These are phyloP conservation scores for Tenebrosternarchus preto DNA, from an alignment of 2,113 vertebrate species.

Conservation along the genomic window DNA sequence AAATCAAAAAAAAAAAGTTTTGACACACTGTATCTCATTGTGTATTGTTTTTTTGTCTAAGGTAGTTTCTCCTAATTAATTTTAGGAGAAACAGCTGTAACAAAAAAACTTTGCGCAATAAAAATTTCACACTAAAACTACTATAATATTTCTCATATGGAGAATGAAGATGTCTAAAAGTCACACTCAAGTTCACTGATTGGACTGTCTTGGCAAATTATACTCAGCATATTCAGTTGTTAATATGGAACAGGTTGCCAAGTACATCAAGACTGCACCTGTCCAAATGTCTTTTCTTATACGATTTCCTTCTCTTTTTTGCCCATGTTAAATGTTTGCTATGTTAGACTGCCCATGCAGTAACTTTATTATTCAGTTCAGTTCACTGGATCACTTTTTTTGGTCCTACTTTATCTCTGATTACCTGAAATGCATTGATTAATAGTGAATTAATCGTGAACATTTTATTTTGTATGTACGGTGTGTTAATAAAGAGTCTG, in stretches of 20 bases:
- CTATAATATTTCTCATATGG: constrained; percentile 46
- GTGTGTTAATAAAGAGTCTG: constrained; percentile 30
- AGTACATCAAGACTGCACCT: constrained; percentile 41
- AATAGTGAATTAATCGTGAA: constrained; percentile 29
- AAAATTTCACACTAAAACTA: constrained; percentile 19
- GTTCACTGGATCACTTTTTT: constrained; percentile 6
- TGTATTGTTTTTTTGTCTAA: no score
- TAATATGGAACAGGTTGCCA: constrained; percentile 28
- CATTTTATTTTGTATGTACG: constrained; percentile 23
- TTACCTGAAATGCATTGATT: constrained; percentile 15
- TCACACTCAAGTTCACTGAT: constrained; percentile 45
- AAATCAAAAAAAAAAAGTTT: no score
- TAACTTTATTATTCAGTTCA: constrained; percentile 10
- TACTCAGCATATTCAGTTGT: constrained; percentile 4
- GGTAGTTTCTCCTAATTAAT: no score
- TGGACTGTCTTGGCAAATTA: constrained; percentile 51
- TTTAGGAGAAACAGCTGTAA: no score
- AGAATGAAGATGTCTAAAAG: constrained; percentile 37
- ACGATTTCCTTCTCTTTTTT: not conserved
- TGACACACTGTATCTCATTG: no score
- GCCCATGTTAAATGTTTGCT: not conserved
- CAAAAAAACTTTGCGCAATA: no score
- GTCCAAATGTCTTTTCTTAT: constrained; percentile 28
- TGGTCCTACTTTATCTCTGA: constrained; percentile 19
- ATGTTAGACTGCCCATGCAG: not conserved